phyloP scores from a whole-genome alignment of 1,140 invertebrate genomes.

The Latrodectus geometricus region DNA sequence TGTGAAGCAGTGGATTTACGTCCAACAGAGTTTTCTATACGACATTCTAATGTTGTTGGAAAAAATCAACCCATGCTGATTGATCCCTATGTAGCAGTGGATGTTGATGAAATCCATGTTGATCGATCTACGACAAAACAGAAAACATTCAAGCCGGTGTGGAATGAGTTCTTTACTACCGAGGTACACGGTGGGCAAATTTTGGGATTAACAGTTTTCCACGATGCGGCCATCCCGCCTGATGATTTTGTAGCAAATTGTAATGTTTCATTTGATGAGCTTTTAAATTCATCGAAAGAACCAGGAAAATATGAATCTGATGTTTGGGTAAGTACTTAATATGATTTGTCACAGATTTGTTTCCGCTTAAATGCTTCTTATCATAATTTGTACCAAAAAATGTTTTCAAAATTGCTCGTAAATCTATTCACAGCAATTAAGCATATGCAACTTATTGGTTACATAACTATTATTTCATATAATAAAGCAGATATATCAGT shows the following conservation, averaged over 20 bases:
- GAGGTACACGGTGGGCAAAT: conserved; percentile 91
- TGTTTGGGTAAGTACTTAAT: conserved; percentile 87
- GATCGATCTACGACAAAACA: conserved; percentile 91
- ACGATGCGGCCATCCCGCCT: conserved; percentile 97
- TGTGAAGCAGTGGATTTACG: conserved; percentile 95
- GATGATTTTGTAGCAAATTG: conserved; percentile 98
- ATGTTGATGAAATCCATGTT: conserved; percentile 85
- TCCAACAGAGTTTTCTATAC: conserved; percentile 97
- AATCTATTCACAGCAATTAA: no score
- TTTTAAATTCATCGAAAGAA: conserved; percentile 75
- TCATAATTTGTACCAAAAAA: no score
- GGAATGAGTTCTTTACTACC: conserved; percentile 92
- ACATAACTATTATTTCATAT: no score
- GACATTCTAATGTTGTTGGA: conserved; percentile 80
- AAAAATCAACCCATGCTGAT: conserved; percentile 76
- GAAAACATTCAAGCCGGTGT: conserved; percentile 94
- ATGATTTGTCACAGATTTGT: no score
- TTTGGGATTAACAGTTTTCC: conserved; percentile 97
- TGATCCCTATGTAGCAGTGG: conserved; percentile 96
- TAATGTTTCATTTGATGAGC: conserved; percentile 93
- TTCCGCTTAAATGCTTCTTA: no score
- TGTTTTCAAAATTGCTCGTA: no score
- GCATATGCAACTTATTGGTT: no score
- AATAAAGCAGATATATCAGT: no score
- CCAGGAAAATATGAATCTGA: conserved; percentile 78